Percentiles rank a stretch among this genome's conserved stretches.
Conservation (phyloP, 1,140 invertebrate species). For the Subanguina moxae region DNA sequence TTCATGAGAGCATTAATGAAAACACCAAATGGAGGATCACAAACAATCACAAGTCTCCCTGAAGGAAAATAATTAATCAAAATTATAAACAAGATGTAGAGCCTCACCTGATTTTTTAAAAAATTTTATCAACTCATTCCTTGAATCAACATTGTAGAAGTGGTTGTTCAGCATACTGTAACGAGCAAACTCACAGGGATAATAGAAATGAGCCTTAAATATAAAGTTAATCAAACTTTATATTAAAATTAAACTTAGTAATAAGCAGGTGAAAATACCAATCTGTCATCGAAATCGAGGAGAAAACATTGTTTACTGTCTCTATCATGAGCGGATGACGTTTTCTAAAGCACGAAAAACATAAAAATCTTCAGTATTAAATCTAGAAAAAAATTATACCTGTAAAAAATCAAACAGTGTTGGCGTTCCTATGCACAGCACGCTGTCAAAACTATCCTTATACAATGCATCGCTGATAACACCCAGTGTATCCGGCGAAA, state of each 20-base stretch:
- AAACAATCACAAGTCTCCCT: constrained; percentile 13
- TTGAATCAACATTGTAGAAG: constrained; percentile 15
- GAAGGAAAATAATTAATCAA: background rate
- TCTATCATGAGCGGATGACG: background rate
- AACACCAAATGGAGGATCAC: constrained; percentile 34
- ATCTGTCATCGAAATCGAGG: constrained; percentile 28
- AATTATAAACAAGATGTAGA: no score
- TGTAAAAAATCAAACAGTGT: constrained; percentile 17
- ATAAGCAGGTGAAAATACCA: constrained; percentile 20
- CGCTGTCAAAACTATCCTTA: constrained; percentile 8
- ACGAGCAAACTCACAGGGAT: constrained; percentile 25
- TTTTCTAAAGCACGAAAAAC: constrained; percentile 4
- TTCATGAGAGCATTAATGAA: constrained; percentile 19
- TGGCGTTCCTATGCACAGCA: constrained; percentile 30
- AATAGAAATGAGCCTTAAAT: constrained; percentile 22
- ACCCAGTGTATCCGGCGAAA: background rate
- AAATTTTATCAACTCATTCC: constrained; percentile 20
- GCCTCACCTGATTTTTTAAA: background rate
- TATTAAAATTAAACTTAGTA: background rate
- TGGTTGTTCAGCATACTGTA: constrained; percentile 28
- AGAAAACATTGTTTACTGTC: background rate
- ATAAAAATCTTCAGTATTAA: constrained; percentile 1
- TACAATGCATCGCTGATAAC: background rate
- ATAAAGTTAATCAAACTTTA: background rate
- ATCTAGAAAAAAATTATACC: background rate